Conservation (phyloP, 2,113 vertebrate species). For the Apodemus sylvaticus region DNA sequence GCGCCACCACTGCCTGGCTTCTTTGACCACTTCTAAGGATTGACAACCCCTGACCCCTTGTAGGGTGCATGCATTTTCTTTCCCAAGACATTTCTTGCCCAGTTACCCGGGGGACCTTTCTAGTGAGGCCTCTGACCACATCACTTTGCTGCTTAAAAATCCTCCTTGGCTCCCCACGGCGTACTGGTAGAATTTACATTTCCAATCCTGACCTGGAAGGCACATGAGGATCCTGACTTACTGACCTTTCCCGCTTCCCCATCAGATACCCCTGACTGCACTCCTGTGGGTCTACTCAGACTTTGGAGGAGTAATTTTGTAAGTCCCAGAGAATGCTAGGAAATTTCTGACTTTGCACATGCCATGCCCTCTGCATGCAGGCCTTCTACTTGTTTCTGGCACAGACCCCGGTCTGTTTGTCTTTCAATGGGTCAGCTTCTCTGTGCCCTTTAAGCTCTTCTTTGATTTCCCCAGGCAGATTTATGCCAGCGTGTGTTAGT, state of each 20-base stretch:
- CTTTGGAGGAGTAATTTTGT: background rate
- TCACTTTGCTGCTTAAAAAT: background rate
- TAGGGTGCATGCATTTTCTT: background rate
- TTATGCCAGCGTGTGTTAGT: background rate
- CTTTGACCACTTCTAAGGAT: background rate
- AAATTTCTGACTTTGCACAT: background rate
- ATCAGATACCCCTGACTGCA: background rate
- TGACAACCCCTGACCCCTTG: background rate
- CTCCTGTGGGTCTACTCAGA: fast-evolving
- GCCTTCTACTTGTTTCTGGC: background rate
- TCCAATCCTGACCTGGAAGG: background rate
- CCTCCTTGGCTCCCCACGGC: background rate
- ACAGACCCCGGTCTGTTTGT: background rate
- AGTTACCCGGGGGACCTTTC: background rate
- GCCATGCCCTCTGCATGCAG: background rate
- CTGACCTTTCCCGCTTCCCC: background rate
- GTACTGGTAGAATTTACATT: background rate
- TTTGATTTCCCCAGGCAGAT: background rate
- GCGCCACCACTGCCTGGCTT: too few species aligned
- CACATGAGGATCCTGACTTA: background rate
- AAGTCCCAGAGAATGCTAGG: background rate
- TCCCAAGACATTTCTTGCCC: background rate
- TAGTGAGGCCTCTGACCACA: background rate
- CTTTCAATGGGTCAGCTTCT: background rate
- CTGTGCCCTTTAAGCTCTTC: background rate